Conservation (phyloP, 1,140 invertebrate species). For the Lucilia sericata region DNA sequence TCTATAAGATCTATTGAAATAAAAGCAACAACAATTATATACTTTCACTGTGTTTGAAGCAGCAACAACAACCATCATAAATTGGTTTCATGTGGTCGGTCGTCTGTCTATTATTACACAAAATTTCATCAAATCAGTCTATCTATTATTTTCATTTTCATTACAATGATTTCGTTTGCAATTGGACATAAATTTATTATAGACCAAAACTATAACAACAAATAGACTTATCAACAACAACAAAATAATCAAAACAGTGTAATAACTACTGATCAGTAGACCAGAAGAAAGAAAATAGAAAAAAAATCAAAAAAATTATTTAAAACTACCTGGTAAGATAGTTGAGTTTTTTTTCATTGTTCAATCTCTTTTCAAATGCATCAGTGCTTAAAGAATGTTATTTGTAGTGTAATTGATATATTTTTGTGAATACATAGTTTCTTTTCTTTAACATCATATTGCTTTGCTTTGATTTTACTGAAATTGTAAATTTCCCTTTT, state of each 20-base stretch:
- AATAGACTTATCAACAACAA: neutral
- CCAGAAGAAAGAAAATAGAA: neutral
- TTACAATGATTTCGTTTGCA: slow-evolving; percentile 2
- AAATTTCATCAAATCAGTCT: neutral
- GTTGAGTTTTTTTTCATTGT: neutral
- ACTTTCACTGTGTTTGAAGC: neutral
- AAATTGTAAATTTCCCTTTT: slow-evolving; percentile 10
- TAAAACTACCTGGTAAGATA: neutral
- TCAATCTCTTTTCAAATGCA: neutral
- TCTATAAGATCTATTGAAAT: neutral
- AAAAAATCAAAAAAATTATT: neutral
- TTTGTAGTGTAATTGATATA: neutral
- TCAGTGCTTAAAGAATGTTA: neutral
- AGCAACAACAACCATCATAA: neutral
- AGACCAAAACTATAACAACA: neutral
- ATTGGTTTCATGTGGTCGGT: neutral
- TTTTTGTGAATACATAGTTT: too few relatives aligned
- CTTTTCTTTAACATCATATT: too few relatives aligned
- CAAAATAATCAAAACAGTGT: neutral
- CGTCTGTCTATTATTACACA: neutral
- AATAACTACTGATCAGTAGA: neutral
- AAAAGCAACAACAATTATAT: neutral
- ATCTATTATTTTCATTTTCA: slow-evolving; percentile 8
- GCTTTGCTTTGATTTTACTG: neutral
- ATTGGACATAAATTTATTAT: neutral